A percentile compares a stretch with the other conserved stretches of the same genome.
Conservation (phyloP, 1,140 invertebrate genomes). For the Trichoplusia ni region DNA sequence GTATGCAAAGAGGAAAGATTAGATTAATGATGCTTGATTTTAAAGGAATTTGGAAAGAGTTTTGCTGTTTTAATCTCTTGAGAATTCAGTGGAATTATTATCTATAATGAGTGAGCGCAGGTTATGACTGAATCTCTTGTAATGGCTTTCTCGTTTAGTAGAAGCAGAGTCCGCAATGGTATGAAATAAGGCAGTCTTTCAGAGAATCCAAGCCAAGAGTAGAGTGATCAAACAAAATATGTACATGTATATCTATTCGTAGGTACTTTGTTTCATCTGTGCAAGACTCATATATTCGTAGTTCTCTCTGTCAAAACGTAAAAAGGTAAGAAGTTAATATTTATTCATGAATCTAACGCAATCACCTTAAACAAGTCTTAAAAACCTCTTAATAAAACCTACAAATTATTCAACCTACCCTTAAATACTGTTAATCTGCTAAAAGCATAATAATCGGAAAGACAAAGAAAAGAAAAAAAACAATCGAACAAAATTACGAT, state of each 20-base stretch:
- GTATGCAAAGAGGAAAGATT: constrained; percentile 4
- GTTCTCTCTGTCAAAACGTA: too few species aligned
- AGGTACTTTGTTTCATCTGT: too few species aligned
- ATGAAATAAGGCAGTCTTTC: background rate
- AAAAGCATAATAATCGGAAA: constrained; percentile 28
- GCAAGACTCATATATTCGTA: too few species aligned
- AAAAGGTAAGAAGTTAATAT: background rate
- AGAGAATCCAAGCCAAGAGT: too few species aligned
- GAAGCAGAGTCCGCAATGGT: background rate
- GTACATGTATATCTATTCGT: too few species aligned
- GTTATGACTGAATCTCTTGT: too few species aligned
- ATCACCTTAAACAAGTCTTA: background rate
- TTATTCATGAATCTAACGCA: background rate
- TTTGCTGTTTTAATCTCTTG: too few species aligned
- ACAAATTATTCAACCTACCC: background rate
- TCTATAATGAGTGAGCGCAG: too few species aligned
- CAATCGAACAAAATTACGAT: constrained; percentile 29
- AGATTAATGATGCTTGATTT: background rate
- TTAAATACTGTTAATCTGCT: background rate
- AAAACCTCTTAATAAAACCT: background rate
- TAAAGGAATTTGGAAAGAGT: too few species aligned
- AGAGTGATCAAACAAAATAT: too few species aligned
- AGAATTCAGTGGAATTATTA: too few species aligned
- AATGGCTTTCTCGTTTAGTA: too few species aligned
- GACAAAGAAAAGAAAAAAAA: constrained; percentile 23